Base-by-base conservation (phyloP, 30 jellyfish, hydroid and myxozoan genomes). In the Turritopsis dohrnii region DNA sequence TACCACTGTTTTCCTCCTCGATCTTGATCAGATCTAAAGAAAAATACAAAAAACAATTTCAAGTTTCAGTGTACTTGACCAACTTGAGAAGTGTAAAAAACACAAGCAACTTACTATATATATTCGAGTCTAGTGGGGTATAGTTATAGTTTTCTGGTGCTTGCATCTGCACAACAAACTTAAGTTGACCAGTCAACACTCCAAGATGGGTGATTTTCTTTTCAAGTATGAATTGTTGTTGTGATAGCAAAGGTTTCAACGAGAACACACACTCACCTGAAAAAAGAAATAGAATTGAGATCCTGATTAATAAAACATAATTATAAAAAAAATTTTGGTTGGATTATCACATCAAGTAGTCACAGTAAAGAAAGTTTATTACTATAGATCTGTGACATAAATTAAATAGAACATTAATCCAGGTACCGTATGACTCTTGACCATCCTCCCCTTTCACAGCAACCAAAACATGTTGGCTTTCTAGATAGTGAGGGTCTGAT, bases 391-490 rank as follows among this genome's bases (percentile, higher is more conserved):
- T n/a, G n/a, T n/a, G n/a, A n/a, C 52, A 26, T 8, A 65, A 74
- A 18, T 17, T 16, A 30, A 80, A 29, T 21, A 21, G 20, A 52
- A 29, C 25, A 21, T 0, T 16, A 27, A 52, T 3, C 53, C 17
- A 16, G 85, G 13, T 74, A 93, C 99, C 99, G 69, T 88, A 94
- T 0, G 96, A 94, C 71, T 94, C 99, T 27, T 94, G 96, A 16
- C 96, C 96, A 81, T 94, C 99, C 23, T 88, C 96, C 25, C 97
- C 99, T 79, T 94, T 94, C 16, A 94, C 84, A 7, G 99, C 96
- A 9, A 94, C 84, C 29, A 89, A 80, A 4, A 94, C 30, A 71
- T 83, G 93, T 84, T 94, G 99, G 71, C 85, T 94, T 66, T 88
- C 95, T 29, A 94, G 76, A 75, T 94, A 94, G 7, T 90, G 83